Conservation (phyloP, 2,797 vertebrate genomes). For the Moxostoma hubbsi region DNA sequence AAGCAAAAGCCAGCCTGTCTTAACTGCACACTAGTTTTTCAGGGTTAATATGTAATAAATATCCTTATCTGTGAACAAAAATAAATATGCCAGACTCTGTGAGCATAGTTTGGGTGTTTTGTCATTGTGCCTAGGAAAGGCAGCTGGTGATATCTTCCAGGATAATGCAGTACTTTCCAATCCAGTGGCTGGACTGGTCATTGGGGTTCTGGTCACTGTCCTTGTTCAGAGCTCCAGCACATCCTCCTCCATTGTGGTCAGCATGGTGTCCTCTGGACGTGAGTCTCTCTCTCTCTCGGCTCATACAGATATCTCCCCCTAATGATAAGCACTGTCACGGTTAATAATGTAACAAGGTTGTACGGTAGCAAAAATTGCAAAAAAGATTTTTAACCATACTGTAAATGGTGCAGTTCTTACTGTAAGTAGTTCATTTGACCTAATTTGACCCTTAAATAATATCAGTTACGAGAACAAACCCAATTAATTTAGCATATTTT, state of each 20-base stretch:
- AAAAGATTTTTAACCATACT: background rate
- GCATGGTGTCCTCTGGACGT: conserved; percentile 97
- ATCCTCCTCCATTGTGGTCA: conserved; percentile 95
- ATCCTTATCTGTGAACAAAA: conserved; percentile 3
- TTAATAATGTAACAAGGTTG: background rate
- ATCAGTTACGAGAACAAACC: too few relatives aligned
- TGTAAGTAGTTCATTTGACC: too few relatives aligned
- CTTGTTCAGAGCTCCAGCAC: conserved; percentile 98
- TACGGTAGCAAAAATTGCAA: background rate
- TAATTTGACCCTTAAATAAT: too few relatives aligned
- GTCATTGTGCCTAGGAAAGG: conserved; percentile 80
- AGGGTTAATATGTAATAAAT: background rate
- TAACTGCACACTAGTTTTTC: background rate
- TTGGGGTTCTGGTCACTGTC: conserved; percentile 94
- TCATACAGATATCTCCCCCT: conserved; percentile 5
- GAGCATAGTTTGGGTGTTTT: background rate
- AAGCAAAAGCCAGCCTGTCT: background rate
- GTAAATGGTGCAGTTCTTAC: background rate
- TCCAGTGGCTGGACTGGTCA: conserved; percentile 92
- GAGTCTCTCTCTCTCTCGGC: conserved; percentile 68
- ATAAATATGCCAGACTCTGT: background rate
- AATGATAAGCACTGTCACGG: background rate
- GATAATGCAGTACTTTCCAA: conserved; percentile 90
- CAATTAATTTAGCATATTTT: too few relatives aligned
- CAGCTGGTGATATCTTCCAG: conserved; percentile 94